Evolutionary conservation across 1,140 invertebrate genomes (phyloP), one percentile per base, ranked within the genome.

Genomic region (Drosophila yakuba): DNA sequence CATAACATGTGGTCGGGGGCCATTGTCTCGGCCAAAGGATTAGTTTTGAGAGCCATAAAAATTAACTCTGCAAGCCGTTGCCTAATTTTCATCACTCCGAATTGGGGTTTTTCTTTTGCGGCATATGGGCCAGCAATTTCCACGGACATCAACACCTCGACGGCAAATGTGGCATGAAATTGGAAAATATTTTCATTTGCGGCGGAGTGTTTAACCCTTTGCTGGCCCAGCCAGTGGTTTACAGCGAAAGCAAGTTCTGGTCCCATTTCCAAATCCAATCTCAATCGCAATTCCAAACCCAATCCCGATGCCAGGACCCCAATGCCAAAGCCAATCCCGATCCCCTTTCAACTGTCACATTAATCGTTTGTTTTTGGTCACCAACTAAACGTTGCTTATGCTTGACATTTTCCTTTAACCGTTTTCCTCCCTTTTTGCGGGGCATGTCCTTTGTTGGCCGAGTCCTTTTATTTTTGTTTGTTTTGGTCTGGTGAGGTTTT

Each of bases 301-400:
- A 12, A 32, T 11, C 25, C 38, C 17, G 41, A 17, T 8, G 14
- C 44, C 23, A 25, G 25, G 25, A 25, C 25, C 25, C 44, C 20
- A 17, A 45, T 28, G 25, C 66, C 67, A 71, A 32, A 32, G 32
- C 44, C 20, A 17, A 58, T 39, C 38, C 66, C 67, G 69, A 50
- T 71, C 64, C 67, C 67, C 52, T 80, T 86, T 90, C 82, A 90
- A 91, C 86, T 90, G 86, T 90, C 86, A 90, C 86, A 90, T 90
- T 90, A 90, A 90, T 90, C 86, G 86, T 90, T 90, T 90, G 86
- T 90, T 90, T 88, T 88, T 89, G 84, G 84, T 80, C 84, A 88
- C 84, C 78, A 77, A 88, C 84, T 89, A 88, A 88, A 88, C 76
- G 84, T 80, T 84, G 69, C 58, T 71, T 45, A 45, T 56, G 68